Conservation (phyloP, 2,888 invertebrate genomes). For the Calliopum simillimum region DNA sequence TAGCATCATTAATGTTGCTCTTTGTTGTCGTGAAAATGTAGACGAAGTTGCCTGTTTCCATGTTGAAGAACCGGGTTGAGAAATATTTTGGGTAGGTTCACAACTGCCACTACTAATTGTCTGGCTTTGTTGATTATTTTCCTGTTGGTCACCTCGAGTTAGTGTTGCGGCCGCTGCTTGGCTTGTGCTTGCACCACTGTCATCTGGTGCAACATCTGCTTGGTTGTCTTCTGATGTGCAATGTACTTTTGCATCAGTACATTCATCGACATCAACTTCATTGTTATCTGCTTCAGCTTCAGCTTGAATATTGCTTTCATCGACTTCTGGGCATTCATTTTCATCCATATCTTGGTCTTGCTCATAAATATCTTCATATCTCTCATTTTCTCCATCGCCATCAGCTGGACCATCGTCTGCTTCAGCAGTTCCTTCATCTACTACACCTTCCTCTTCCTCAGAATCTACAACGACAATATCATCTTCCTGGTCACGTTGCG, state of each 20-base stretch:
- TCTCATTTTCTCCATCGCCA: constrained; percentile 71
- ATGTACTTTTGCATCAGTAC: constrained; percentile 75
- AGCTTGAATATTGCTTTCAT: constrained; percentile 70
- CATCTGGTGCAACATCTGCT: constrained; percentile 63
- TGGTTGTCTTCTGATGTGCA: constrained; percentile 67
- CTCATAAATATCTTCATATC: constrained; percentile 70
- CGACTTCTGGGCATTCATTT: constrained; percentile 69
- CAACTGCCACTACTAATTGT: constrained; percentile 84
- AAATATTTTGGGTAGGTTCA: constrained; percentile 68
- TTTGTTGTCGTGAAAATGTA: constrained; percentile 58
- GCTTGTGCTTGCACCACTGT: constrained; percentile 53
- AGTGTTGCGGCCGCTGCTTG: constrained; percentile 49
- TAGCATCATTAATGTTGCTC: constrained; percentile 56
- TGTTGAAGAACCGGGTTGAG: constrained; percentile 52
- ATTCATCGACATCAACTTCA: constrained; percentile 75
- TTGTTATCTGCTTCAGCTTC: constrained; percentile 70
- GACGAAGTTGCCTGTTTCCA: constrained; percentile 60
- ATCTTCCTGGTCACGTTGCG: constrained; percentile 87
- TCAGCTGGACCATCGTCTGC: constrained; percentile 69
- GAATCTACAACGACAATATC: constrained; percentile 85
- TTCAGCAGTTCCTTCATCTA: constrained; percentile 67
- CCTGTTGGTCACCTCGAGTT: constrained; percentile 56
- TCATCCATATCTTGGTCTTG: constrained; percentile 71
- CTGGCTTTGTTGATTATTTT: constrained; percentile 73
- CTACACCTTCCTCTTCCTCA: constrained; percentile 75